phyloP scores from a whole-genome alignment of 2,888 invertebrate species.

The Aphodius sticticus region DNA sequence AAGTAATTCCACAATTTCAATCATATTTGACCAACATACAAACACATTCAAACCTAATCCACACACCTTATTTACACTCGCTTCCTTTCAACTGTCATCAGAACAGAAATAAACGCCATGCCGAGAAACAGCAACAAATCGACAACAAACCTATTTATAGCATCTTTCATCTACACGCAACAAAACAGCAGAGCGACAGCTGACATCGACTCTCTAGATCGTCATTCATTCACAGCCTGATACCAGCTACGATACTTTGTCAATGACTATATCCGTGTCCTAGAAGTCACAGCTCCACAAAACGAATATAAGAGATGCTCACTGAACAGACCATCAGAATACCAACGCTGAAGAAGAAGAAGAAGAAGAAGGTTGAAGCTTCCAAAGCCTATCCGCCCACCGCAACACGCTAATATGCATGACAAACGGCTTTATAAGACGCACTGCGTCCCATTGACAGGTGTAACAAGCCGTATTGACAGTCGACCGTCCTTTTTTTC shows the following conservation, averaged over 20 bases:
- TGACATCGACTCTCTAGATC: neutral
- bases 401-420: constrained; percentile 43
- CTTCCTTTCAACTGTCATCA: neutral
- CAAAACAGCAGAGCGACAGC: neutral
- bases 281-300: neutral
- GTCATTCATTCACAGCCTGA: neutral
- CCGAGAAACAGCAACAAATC: neutral
- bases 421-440: constrained; percentile 48
- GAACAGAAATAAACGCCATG: neutral
- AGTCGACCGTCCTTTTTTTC: constrained; percentile 39
- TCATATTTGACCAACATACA: too few species aligned
- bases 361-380: constrained; percentile 20
- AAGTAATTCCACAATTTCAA: too few species aligned
- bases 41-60: neutral
- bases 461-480: constrained; percentile 49
- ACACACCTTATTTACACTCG: neutral
- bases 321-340: too few species aligned
- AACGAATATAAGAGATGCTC: neutral
- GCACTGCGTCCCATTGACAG: constrained; percentile 47
- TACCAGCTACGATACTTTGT: neutral
- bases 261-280: neutral
- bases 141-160: neutral
- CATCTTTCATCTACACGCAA: neutral
- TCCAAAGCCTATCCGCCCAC: constrained; percentile 42
- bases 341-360: neutral